Conservation (phyloP, 2,797 vertebrate genomes). For the Danio tinwini region DNA sequence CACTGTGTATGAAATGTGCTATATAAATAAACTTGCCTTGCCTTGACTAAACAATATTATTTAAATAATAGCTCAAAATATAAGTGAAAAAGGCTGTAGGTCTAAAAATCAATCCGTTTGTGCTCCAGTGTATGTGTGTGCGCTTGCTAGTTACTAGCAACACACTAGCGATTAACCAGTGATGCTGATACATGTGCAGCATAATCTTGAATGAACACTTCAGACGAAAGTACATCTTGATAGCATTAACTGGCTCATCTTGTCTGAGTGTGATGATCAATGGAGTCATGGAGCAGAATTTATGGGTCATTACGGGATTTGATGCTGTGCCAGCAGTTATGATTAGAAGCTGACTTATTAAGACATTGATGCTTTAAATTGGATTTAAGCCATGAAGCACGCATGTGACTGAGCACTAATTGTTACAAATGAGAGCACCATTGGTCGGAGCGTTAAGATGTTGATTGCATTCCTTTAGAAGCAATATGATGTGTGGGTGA, state of each 20-base stretch:
- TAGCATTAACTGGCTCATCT: conserved; percentile 77
- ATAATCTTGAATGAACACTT: conserved; percentile 69
- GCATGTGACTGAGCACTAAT: conserved; percentile 42
- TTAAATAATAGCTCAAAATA: conserved; percentile 9
- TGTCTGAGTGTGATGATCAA: conserved; percentile 81
- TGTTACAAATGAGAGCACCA: conserved; percentile 39
- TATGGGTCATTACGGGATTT: conserved; percentile 77
- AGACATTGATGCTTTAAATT: conserved; percentile 55
- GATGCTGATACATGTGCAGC: conserved; percentile 2
- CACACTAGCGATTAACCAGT: conserved; percentile 22
- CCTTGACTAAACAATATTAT: background rate
- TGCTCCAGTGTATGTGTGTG: background rate
- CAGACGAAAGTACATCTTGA: conserved; percentile 77
- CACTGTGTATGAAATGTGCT: too few species aligned
- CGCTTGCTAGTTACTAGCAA: conserved; percentile 7
- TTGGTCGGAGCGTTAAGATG: conserved; percentile 29
- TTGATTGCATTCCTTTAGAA: conserved; percentile 23
- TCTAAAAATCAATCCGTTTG: background rate
- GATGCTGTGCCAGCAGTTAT: conserved; percentile 69
- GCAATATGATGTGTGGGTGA: background rate
- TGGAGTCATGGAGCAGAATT: conserved; percentile 79
- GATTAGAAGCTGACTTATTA: conserved; percentile 63
- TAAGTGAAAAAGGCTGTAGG: background rate
- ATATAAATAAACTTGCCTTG: too few species aligned
- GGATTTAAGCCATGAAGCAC: conserved; percentile 48